phyloP scores from a whole-genome alignment of 2,797 vertebrate genomes.

The Muscicapa comitata region DNA sequence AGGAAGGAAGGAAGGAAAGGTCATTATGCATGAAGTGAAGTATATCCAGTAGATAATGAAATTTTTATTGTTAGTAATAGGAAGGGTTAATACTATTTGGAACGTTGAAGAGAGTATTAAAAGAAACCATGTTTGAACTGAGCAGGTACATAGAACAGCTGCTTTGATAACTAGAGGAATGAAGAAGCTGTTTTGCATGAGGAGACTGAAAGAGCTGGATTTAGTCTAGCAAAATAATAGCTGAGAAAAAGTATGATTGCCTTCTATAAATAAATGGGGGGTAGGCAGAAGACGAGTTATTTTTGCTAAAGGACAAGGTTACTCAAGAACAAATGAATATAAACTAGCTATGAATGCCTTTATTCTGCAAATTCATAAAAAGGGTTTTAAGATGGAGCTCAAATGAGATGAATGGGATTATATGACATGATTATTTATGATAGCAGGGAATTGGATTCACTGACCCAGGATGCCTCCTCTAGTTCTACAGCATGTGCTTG shows the following conservation, averaged over 20 bases:
- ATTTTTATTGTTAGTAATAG: neutral
- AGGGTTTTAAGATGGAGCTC: conserved; percentile 41
- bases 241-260: conserved; percentile 31
- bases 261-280: conserved; percentile 46
- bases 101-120: neutral
- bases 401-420: conserved; percentile 60
- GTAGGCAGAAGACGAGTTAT: neutral
- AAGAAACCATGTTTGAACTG: neutral
- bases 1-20: neutral
- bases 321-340: conserved; percentile 47
- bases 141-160: neutral
- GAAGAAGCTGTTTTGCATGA: neutral
- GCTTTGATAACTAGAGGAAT: neutral
- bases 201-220: neutral
- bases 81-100: neutral
- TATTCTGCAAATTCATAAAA: conserved; percentile 54
- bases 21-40: neutral
- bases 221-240: conserved; percentile 36
- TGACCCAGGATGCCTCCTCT: conserved; percentile 50
- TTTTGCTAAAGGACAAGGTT: conserved; percentile 54
- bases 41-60: neutral
- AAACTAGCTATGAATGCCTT: conserved; percentile 38
- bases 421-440: conserved; percentile 60
- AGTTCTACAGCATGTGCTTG: conserved; percentile 22
- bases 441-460: conserved; percentile 49